These are phyloP conservation scores for Pongo abelii DNA, from an alignment of 2,113 vertebrate genomes.

Conservation along the genomic window DNA sequence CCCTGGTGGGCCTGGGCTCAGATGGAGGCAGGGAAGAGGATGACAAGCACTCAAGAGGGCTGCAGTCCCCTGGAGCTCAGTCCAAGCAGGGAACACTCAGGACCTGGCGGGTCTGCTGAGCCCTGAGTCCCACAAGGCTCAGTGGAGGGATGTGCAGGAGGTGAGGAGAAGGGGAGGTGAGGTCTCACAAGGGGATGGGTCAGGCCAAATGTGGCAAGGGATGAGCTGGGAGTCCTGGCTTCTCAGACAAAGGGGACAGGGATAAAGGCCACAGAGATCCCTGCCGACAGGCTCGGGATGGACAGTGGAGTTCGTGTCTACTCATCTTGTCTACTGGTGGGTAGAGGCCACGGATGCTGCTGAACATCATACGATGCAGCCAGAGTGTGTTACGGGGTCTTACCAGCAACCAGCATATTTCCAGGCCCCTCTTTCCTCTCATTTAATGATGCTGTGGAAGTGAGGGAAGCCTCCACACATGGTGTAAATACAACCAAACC, in stretches of 20 bases:
- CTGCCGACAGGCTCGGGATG: accelerated
- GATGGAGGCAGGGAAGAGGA: background rate
- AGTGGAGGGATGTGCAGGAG: background rate
- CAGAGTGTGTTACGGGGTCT: background rate
- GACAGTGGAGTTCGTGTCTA: too few species aligned
- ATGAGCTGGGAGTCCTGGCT: accelerated
- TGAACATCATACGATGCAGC: too few species aligned
- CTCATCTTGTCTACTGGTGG: too few species aligned
- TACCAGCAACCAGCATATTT: accelerated
- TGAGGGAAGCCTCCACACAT: background rate
- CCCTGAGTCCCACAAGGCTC: background rate
- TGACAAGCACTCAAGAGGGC: background rate
- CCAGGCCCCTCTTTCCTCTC: background rate
- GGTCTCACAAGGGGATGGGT: background rate
- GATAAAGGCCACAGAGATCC: too few species aligned
- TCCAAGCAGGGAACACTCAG: background rate
- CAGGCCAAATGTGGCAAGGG: too few species aligned
- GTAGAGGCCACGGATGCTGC: too few species aligned
- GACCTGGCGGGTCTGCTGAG: background rate
- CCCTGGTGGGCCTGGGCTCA: too few species aligned
- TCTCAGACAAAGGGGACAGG: background rate
- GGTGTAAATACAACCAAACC: too few species aligned
- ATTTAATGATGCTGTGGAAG: background rate
- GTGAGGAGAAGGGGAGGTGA: background rate
- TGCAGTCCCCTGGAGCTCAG: background rate